Conservation (phyloP, 2,113 vertebrate species). For the Dromiciops gliroides region DNA sequence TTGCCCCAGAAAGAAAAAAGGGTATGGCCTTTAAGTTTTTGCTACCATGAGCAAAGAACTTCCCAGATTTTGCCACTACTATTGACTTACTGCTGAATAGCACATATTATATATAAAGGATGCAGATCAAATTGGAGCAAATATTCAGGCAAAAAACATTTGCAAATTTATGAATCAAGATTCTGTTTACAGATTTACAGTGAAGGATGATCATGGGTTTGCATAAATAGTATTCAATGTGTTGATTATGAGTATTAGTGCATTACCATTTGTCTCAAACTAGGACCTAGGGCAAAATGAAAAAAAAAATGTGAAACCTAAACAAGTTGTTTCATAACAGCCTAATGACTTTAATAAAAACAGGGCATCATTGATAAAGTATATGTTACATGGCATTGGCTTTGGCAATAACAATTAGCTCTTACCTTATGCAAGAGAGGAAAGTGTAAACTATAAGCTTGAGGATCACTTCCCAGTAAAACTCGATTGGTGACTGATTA, state of each 20-base stretch:
- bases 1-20: too few species aligned
- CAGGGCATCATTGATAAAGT: neutral
- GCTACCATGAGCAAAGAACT: neutral
- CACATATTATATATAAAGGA: neutral
- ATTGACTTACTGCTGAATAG: neutral
- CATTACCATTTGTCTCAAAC: neutral
- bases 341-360: neutral
- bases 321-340: neutral
- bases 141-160: neutral
- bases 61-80: neutral
- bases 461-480: neutral
- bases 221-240: neutral
- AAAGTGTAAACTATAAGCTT: neutral
- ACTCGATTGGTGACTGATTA: neutral
- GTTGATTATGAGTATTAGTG: neutral
- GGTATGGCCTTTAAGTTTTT: neutral
- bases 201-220: neutral
- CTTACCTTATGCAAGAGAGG: neutral
- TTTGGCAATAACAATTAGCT: neutral
- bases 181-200: neutral
- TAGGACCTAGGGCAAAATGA: neutral
- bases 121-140: neutral
- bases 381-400: neutral
- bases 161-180: neutral
- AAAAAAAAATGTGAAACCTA: neutral